Evolutionary conservation across 2,888 invertebrate species (phyloP), one percentile per base, ranked within the genome.

Genomic region (Matsumyia berberina): DNA sequence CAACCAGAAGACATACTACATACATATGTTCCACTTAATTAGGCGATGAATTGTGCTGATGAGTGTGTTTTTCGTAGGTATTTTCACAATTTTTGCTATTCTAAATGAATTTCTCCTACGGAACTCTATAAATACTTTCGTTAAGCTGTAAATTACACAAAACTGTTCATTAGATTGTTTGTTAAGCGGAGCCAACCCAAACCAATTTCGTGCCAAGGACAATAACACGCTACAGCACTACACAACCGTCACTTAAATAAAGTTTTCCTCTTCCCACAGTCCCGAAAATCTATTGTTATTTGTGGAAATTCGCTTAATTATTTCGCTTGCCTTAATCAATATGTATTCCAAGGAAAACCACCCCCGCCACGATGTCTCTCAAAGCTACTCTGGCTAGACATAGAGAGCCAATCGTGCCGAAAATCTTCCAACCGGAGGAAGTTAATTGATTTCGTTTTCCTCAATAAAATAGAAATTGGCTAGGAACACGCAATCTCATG

Each of bases 401-500:
- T 77, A 60, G 60, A 60, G 60, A 58, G 78, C 49, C 57, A 57
- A 39, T 53, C 42, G 72, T 37, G 37, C 46, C 37, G 8, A 73
- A 57, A 51, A 51, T 60, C 31, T 42, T 42, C 55, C 37, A 35
- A 15, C 29, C 24, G 33, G 6, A 39, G 5, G n/a, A 12, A 72
- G 46, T 80, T 67, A 72, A 82, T 82, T 82, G 82, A 72, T 82
- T 76, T 82, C 51, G 24, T 58, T 19, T 15, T 42, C 42, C 42
- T 60, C 82, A 77, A 60, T 82, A 72, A 66, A 49, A 42, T 9
- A 53, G 39, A 51, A 70, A 39, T 72, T 33, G 42, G 37, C 44
- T 42, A 35, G 35, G 35, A 73, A 58, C 83, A 83, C 78, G 83
- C 83, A 83, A 83, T 78, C 69, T 44, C 58, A 74, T 78, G 78